Evolutionary conservation across 2,113 vertebrate genomes (phyloP).

Genomic region (Uria lomvia): DNA sequence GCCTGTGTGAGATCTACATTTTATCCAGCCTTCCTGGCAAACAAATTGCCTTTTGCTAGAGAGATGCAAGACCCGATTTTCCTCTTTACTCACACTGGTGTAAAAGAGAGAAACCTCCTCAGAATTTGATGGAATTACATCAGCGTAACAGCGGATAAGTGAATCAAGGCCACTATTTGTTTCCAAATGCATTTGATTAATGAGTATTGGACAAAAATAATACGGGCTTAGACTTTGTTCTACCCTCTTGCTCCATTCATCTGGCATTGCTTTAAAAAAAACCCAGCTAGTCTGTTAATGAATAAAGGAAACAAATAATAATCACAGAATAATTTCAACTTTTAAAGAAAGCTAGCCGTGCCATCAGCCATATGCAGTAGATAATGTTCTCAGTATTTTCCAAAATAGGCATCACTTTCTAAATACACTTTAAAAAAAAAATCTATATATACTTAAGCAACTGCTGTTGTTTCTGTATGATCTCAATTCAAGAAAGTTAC

Average conservation of each 20-base stretch:
- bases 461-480: neutral
- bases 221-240: neutral
- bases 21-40: constrained; percentile 10
- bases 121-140: neutral
- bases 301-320: constrained; percentile 11
- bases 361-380: neutral
- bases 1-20: constrained; percentile 35
- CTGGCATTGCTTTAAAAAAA: neutral
- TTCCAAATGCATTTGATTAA: constrained; percentile 40
- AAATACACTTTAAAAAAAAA: neutral
- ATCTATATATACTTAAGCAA: neutral
- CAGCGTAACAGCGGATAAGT: neutral
- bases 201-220: constrained; percentile 6
- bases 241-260: neutral
- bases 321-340: neutral
- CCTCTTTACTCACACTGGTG: neutral
- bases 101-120: neutral
- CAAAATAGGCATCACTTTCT: neutral
- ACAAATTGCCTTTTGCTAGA: constrained; percentile 21
- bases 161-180: constrained; percentile 8
- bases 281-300: neutral
- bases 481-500: neutral
- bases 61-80: neutral
- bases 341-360: neutral
- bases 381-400: neutral